These are phyloP conservation scores for Fulica atra DNA, from an alignment of 2,113 vertebrate species.

Conservation along the genomic window DNA sequence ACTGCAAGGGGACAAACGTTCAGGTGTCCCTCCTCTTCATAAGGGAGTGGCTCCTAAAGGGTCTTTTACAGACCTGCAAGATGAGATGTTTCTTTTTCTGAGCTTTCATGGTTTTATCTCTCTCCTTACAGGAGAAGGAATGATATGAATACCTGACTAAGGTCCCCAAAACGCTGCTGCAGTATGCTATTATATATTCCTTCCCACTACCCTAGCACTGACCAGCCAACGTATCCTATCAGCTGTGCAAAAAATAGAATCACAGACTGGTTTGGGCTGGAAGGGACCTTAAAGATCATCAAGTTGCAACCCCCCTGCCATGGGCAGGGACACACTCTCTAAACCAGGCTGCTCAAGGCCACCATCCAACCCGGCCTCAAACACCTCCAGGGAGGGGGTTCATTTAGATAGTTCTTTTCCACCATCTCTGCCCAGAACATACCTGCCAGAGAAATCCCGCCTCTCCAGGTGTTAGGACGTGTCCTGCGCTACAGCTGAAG, in stretches of 20 bases:
- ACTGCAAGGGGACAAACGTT: not conserved
- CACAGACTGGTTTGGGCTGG: too few species aligned
- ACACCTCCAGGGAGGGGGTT: too few species aligned
- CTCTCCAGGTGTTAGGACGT: not conserved
- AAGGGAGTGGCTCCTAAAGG: not conserved
- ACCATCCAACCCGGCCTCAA: too few species aligned
- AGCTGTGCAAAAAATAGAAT: not conserved
- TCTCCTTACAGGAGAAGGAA: not conserved
- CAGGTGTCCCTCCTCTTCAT: rapidly evolving
- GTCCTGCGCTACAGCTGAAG: not conserved
- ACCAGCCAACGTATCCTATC: not conserved
- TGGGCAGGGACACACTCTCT: too few species aligned
- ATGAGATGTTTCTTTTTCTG: not conserved
- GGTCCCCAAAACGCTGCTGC: not conserved
- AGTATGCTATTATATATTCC: not conserved
- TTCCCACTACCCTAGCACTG: not conserved
- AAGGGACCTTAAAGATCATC: too few species aligned
- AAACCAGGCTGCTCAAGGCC: too few species aligned
- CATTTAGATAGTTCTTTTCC: not conserved
- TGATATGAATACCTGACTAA: not conserved
- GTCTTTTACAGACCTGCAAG: not conserved
- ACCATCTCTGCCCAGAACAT: not conserved
- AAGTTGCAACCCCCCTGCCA: too few species aligned
- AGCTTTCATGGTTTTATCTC: not conserved
- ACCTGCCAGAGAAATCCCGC: not conserved